These are phyloP conservation scores for Sphecodes monilicornis DNA, from an alignment of 2,888 invertebrate species.

Conservation along the genomic window DNA sequence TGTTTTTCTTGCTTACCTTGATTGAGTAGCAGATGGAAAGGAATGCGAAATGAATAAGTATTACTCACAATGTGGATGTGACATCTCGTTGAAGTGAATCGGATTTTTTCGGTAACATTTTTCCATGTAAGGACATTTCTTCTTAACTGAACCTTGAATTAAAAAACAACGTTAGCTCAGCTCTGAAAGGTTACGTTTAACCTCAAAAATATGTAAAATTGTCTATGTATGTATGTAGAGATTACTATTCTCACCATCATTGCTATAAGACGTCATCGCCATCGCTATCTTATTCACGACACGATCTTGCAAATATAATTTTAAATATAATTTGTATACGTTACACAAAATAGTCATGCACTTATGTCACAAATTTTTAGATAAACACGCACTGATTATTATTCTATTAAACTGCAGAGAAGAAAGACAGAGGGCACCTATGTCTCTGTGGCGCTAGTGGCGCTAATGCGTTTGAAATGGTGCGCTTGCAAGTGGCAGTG, in stretches of 20 bases:
- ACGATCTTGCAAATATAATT: not conserved
- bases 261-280: constrained; percentile 14
- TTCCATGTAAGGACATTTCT: constrained; percentile 90
- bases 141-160: constrained; percentile 70
- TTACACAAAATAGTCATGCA: not conserved
- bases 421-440: not conserved
- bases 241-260: constrained; percentile 36
- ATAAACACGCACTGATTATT: not conserved
- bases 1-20: not conserved
- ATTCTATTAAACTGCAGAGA: not conserved
- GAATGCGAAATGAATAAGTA: constrained; percentile 25
- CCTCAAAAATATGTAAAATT: constrained; percentile 17
- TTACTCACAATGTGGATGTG: constrained; percentile 91
- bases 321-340: not conserved
- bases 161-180: not conserved
- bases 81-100: constrained; percentile 92
- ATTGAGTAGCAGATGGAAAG: constrained; percentile 10
- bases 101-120: constrained; percentile 94
- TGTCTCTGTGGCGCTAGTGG: not conserved
- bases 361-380: not conserved
- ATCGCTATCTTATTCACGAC: not conserved
- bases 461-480: not conserved
- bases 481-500: not conserved
- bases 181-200: constrained; percentile 8
- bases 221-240: too few relatives aligned